These are phyloP conservation scores for Zhuqinia jingwanae DNA, from an alignment of 2,888 invertebrate species.

Conservation along the genomic window DNA sequence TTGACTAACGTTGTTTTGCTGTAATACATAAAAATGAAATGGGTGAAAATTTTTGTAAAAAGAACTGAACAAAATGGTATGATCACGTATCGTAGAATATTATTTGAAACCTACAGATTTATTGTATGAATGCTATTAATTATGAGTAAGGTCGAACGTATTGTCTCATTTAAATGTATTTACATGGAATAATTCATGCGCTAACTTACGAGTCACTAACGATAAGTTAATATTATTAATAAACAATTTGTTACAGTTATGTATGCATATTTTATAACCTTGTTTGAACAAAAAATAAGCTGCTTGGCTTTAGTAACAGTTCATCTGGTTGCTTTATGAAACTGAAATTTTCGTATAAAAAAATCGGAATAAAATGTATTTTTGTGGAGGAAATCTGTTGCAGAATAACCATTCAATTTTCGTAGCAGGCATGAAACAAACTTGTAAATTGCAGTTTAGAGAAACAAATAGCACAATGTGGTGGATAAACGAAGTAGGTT, in stretches of 20 bases:
- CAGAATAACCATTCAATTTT: too few relatives aligned
- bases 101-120: too few relatives aligned
- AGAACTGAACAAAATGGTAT: neutral
- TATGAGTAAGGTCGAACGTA: neutral
- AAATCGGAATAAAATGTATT: neutral
- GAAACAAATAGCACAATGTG: too few relatives aligned
- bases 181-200: neutral
- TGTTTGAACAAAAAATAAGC: neutral
- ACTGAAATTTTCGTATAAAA: neutral
- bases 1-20: too few relatives aligned
- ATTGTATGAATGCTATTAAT: too few relatives aligned
- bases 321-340: slow-evolving; percentile 5
- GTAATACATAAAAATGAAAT: too few relatives aligned
- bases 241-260: neutral
- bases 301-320: neutral
- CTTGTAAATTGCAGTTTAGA: too few relatives aligned
- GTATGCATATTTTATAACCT: slow-evolving; percentile 19
- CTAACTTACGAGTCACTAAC: slow-evolving; percentile 21
- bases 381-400: too few relatives aligned
- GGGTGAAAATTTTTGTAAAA: too few relatives aligned
- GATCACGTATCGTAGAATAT: too few relatives aligned
- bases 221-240: slow-evolving; percentile 11
- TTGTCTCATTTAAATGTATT: slow-evolving; percentile 10
- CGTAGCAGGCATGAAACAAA: too few relatives aligned
- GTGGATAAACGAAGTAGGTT: too few relatives aligned